phyloP scores from a whole-genome alignment of 1,140 invertebrate genomes.

The Lucilia sericata region DNA sequence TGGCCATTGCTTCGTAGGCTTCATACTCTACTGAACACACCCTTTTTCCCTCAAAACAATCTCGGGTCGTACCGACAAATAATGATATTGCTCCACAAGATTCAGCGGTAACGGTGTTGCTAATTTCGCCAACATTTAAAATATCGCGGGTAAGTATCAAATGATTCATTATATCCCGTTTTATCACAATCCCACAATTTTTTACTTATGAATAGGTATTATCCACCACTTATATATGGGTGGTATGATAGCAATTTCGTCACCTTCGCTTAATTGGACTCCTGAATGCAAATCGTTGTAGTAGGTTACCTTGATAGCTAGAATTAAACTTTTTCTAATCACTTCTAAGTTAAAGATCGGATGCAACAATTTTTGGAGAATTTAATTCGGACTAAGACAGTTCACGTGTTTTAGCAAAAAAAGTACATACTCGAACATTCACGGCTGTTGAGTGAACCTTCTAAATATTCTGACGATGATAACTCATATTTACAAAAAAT shows the following conservation, averaged over 20 bases:
- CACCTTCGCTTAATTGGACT: conserved; percentile 72
- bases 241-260: conserved; percentile 88
- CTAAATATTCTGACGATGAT: too few relatives aligned
- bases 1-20: conserved; percentile 92
- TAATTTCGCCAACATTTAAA: conserved; percentile 78
- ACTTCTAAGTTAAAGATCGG: conserved; percentile 75
- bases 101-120: conserved; percentile 75
- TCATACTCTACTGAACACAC: conserved; percentile 90
- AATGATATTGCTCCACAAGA: conserved; percentile 88
- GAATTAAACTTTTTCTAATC: conserved; percentile 79
- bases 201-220: conserved; percentile 53
- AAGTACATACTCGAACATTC: conserved; percentile 78
- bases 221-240: conserved; percentile 90
- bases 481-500: too few relatives aligned
- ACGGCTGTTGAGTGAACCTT: conserved; percentile 47
- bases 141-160: conserved; percentile 78
- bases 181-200: background rate
- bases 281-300: conserved; percentile 68
- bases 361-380: conserved; percentile 68
- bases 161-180: conserved; percentile 66
- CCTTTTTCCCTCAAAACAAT: conserved; percentile 88
- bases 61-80: conserved; percentile 92
- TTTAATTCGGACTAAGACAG: conserved; percentile 73
- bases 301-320: conserved; percentile 87
- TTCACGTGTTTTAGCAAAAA: conserved; percentile 90